Base-by-base conservation (phyloP, 2,113 vertebrate genomes). In the Burhinus oedicnemus region DNA sequence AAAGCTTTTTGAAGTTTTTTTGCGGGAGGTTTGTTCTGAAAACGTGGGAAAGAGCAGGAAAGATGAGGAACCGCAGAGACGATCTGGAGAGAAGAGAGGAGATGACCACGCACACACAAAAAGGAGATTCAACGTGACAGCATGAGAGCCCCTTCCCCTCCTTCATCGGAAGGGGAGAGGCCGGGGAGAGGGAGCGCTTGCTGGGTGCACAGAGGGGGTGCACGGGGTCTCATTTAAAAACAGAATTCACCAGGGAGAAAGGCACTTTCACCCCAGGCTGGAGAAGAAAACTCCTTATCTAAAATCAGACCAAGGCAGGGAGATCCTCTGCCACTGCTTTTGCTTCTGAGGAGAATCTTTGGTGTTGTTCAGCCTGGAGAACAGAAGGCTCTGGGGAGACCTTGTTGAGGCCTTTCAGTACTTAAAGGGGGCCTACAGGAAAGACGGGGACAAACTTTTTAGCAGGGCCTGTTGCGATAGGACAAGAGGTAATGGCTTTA, bases 121-220 rank as follows among this genome's bases (percentile, higher is more conserved):
- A 30, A 11, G 8, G 29, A 62, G 34, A 32, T 62, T 58, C 42
- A 18, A 0, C 25, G 13, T 61, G 64, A 16, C 49, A 8, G 8
- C 0, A 0, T 1, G 47, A 51, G n/a, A 38, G 5, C 19, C 89
- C 23, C 57, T 88, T 85, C 15, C 22, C 20, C 15, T 38, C 32
- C 72, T 60, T 8, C 40, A 45, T 15, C 26, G 30, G 62, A 44
- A 61, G 12, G 8, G 13, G 40, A 62, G 40, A 74, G 49, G 49
- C 14, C 0, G 8, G 49, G 49, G 25, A 60, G 58, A 40, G 12
- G 38, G 30, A 75, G 44, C 0, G 1, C 16, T 34, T 61, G 45
- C n/a, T 66, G 62, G 17, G 58, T 44, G 32, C 1, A 1, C 5
- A 29, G 25, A 4, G 7, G 25, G 4, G 7, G 7, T 62, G 29